Conservation (phyloP, 2,888 invertebrate species). For the Chelonus formosanus region DNA sequence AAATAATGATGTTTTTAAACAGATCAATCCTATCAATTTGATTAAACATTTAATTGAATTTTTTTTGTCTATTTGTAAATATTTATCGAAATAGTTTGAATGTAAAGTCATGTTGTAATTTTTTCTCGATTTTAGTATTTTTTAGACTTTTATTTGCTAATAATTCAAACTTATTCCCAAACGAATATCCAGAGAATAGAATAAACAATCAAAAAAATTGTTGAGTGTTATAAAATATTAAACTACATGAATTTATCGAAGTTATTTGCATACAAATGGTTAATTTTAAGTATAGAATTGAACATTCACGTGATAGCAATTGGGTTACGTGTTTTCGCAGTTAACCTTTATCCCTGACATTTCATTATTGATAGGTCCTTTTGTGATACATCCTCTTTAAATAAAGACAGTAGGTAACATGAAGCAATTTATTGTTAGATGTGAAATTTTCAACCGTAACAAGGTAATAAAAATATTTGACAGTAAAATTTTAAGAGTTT, state of each 20-base stretch:
- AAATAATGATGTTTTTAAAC: too few relatives aligned
- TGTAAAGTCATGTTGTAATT: background rate
- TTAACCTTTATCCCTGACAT: conserved; percentile 12
- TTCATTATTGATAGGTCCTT: too few relatives aligned
- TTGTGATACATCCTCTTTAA: too few relatives aligned
- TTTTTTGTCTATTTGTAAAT: too few relatives aligned
- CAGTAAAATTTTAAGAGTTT: background rate
- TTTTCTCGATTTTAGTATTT: background rate
- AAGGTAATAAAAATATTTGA: background rate
- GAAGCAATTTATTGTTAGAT: too few relatives aligned
- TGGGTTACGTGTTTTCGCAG: background rate
- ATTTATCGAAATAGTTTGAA: too few relatives aligned
- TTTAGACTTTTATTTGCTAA: too few relatives aligned
- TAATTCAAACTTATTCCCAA: too few relatives aligned
- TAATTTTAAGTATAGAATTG: conserved; percentile 17
- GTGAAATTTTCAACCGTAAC: too few relatives aligned
- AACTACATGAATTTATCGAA: conserved; percentile 1
- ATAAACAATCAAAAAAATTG: background rate
- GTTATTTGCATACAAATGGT: conserved; percentile 29
- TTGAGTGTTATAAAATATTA: conserved; percentile 10
- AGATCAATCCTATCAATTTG: too few relatives aligned
- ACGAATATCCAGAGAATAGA: background rate
- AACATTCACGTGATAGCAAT: conserved; percentile 11
- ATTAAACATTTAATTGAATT: too few relatives aligned
- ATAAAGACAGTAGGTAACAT: too few relatives aligned